Evolutionary conservation across 2,797 vertebrate genomes (phyloP).

Genomic region (Mastacembelus armatus): DNA sequence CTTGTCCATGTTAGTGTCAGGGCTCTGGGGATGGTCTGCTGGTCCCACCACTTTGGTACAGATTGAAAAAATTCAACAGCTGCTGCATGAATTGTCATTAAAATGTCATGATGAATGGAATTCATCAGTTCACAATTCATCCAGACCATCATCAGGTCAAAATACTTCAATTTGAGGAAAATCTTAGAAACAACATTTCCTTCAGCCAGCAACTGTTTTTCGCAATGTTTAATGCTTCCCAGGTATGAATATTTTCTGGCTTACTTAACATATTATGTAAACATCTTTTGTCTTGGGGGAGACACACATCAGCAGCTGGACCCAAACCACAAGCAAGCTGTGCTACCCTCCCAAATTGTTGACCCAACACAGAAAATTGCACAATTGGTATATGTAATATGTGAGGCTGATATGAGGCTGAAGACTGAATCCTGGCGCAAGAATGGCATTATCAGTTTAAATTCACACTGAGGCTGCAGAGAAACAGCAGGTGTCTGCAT

Average conservation of each 20-base stretch:
- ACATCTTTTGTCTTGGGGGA: background rate
- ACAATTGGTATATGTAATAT: conserved; percentile 3
- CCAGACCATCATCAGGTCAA: background rate
- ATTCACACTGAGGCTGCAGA: conserved; percentile 9
- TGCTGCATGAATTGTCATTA: background rate
- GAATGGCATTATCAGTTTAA: conserved; percentile 21
- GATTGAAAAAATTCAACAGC: conserved; percentile 1
- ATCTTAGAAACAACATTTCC: too few relatives aligned
- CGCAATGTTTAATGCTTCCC: too few relatives aligned
- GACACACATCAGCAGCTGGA: background rate
- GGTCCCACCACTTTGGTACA: background rate
- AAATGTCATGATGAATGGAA: background rate
- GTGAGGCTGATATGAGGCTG: background rate
- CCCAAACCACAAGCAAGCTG: background rate
- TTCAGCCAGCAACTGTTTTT: too few relatives aligned
- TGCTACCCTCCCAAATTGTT: background rate
- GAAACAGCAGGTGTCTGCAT: conserved; percentile 32
- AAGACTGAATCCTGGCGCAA: background rate
- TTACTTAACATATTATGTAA: background rate
- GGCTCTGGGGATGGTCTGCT: background rate
- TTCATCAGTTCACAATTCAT: background rate
- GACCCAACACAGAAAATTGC: background rate
- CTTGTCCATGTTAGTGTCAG: background rate
- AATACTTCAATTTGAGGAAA: too few relatives aligned
- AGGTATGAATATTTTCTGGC: too few relatives aligned